phyloP scores from a whole-genome alignment of 2,113 vertebrate genomes.

The Mesoclemmys tuberculata region DNA sequence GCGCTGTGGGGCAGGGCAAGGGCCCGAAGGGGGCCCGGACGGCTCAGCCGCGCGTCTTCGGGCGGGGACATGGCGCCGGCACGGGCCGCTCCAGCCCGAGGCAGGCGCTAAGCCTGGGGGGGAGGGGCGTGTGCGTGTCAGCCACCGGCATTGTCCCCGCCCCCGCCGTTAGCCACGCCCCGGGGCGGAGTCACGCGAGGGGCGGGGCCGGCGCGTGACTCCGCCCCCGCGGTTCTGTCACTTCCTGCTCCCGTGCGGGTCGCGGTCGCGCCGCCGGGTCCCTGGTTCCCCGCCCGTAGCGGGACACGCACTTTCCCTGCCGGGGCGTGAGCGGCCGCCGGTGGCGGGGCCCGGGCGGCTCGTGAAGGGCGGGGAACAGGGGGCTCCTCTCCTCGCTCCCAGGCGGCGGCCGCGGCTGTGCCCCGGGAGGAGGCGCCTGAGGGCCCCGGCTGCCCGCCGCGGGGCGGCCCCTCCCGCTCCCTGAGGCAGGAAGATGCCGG shows the following conservation, averaged over 20 bases:
- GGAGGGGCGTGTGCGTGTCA: too few species aligned
- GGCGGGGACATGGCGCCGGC: too few species aligned
- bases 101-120: too few species aligned
- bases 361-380: too few species aligned
- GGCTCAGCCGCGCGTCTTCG: too few species aligned
- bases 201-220: not conserved
- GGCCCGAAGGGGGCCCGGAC: too few species aligned
- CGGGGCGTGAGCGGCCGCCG: not conserved
- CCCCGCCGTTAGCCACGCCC: not conserved
- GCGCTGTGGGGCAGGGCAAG: too few species aligned
- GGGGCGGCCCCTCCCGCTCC: slow-evolving; percentile 57
- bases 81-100: too few species aligned
- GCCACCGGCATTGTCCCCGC: not conserved
- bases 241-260: slow-evolving; percentile 55
- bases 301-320: not conserved
- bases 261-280: slow-evolving; percentile 32
- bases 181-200: not conserved
- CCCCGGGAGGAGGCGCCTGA: not conserved
- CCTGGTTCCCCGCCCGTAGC: not conserved
- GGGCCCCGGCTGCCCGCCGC: slow-evolving; percentile 21
- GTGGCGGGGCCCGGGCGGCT: not conserved
- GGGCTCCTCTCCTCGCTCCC: not conserved
- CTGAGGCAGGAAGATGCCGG: slow-evolving; percentile 85
- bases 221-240: not conserved
- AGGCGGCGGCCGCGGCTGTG: not conserved